Conservation (phyloP, 1,140 invertebrate species). For the Panagrolaimus sp. region DNA sequence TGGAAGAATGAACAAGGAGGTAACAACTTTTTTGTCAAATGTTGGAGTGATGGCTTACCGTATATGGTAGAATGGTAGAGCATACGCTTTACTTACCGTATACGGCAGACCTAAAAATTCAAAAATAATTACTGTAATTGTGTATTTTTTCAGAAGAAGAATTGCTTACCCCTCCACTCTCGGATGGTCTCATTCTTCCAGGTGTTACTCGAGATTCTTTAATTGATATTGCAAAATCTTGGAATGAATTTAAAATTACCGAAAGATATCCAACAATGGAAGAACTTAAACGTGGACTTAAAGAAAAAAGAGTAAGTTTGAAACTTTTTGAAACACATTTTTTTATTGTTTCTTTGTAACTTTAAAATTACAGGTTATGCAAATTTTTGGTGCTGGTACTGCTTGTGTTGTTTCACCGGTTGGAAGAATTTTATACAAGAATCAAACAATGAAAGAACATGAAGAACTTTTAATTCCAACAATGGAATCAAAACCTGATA, state of each 20-base stretch:
- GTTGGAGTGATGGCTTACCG: too few species aligned
- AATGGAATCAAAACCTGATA: conserved; percentile 56
- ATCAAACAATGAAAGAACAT: conserved; percentile 65
- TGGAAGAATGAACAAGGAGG: conserved; percentile 78
- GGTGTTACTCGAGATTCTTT: conserved; percentile 82
- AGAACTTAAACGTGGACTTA: conserved; percentile 70
- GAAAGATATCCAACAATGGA: conserved; percentile 79
- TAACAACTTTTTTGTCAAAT: too few species aligned
- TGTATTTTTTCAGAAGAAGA: too few species aligned
- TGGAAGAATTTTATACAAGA: conserved; percentile 67
- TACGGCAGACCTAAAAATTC: too few species aligned
- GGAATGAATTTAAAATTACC: conserved; percentile 77
- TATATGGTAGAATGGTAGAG: too few species aligned
- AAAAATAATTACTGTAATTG: too few species aligned
- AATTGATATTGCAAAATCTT: conserved; percentile 72
- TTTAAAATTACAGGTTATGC: conserved; percentile 70
- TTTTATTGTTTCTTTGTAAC: too few species aligned
- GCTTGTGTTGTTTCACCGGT: conserved; percentile 86
- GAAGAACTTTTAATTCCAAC: conserved; percentile 73
- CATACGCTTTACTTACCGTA: too few species aligned
- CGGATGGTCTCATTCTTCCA: conserved; percentile 70
- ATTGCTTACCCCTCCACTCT: conserved; percentile 77
- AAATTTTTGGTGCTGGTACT: conserved; percentile 89
- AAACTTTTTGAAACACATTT: neutral
- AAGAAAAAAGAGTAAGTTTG: conserved; percentile 73